Base-by-base conservation (phyloP, 2,797 vertebrate genomes). In the Anguilla marmorata region DNA sequence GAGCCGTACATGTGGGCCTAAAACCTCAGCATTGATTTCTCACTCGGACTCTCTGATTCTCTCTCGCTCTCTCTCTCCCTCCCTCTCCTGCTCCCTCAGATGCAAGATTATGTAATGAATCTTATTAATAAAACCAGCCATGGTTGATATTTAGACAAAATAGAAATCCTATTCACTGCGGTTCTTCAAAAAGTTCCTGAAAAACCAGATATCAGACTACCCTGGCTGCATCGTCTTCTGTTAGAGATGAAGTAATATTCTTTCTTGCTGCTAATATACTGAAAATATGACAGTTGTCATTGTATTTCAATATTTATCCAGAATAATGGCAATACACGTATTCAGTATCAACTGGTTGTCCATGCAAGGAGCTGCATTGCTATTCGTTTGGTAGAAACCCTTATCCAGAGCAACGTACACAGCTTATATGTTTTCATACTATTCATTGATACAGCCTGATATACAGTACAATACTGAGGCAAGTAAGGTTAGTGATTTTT, bases 11-110 rank as follows among this genome's bases (percentile, higher is more conserved):
- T 85, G 87, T 79, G 37, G 66, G 83, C 69, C 87, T 85, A 48
- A 82, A 88, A 84, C 72, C 84, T 85, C 37, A 85, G 69, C 72
- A 85, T 69, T 76, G 84, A 88, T 74, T 85, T 85, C 69, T 85
- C 83, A 56, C 87, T 69, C 66, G 33, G 48, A 52, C 63, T 54
- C 30, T 74, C 72, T 76, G 4, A 14, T 48, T 41, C 14, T 80
- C 7, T 45, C 41, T 80, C 16, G 45, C 19, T 45, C 33, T 45
- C 33, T 76, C 72, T 76, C n/a, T 4, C 30, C 52, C 66, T 88
- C 69, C 21, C 63, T 76, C 72, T 76, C n/a, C 2, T 21, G 74
- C 66, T 84, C 80, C 41, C 63, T 88, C 69, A n/a, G 60, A 85
- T 60, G 69, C 50, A 79, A 54, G 52, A 85, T 88, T 88, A 85